Evolutionary conservation across 2,797 vertebrate genomes (phyloP), one percentile per base, ranked within the genome.

Genomic region (Hozukius guyotensis): DNA sequence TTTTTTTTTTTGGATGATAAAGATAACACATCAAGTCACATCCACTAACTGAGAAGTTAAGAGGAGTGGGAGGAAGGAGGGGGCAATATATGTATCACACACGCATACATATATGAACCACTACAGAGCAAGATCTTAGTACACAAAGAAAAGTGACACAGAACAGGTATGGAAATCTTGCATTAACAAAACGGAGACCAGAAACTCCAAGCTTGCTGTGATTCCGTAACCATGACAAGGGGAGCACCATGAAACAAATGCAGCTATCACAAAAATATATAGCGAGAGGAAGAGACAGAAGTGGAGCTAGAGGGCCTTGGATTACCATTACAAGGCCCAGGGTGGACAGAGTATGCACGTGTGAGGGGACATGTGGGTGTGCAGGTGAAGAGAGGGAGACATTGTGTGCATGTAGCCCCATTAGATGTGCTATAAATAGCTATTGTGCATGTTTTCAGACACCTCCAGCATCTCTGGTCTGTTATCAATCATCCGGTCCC

Each of bases 171-270:
- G 93, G 91, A 94, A 93, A 94, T 95, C 93, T 94, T 94, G 95
- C 95, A 95, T 92, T 88, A 92, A 94, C 91, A 93, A 89, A 95
- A 94, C 83, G 59, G 92, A 92, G 88, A 94, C 92, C 95, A 97
- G 91, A 96, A 95, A 97, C 96, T 97, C 97, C 96, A 97, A 97
- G 95, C 96, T 97, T 96, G 94, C 96, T 96, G 96, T 97, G 97
- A 97, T 96, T 96, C 96, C 89, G 94, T 96, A 96, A 97, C 96
- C 95, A 97, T 97, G 96, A 98, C 96, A 96, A 96, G 96, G 95
- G 96, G 91, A 96, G 96, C 96, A 97, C 96, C 96, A 96, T 92
- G 87, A 92, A 85, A 95, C 86, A 89, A 89, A 94, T 91, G 91
- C 91, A 94, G 94, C 94, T 88, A 88, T 92, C 88, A 94, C 91